phyloP scores from a whole-genome alignment of 2,113 vertebrate species.

The Mustelus asterias region DNA sequence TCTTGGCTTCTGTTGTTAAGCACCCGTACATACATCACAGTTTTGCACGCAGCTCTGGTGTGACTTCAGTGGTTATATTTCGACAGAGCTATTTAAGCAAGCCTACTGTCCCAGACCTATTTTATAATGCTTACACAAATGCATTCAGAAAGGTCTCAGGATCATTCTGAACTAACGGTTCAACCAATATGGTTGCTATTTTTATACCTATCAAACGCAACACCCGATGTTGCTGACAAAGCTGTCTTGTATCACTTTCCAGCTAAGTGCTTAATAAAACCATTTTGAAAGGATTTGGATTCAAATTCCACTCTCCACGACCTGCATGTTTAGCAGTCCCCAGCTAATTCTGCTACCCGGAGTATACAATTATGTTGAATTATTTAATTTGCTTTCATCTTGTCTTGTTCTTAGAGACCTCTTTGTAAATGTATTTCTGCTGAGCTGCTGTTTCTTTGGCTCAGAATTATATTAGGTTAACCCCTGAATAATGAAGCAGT shows the following conservation, averaged over 20 bases:
- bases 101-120: background rate
- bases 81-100: background rate
- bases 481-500: background rate
- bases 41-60: background rate
- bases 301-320: background rate
- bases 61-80: background rate
- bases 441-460: background rate
- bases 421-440: background rate
- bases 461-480: background rate
- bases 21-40: background rate
- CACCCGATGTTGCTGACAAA: background rate
- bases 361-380: background rate
- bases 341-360: background rate
- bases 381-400: constrained; percentile 10
- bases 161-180: background rate
- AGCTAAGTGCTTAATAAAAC: constrained; percentile 5
- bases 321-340: background rate
- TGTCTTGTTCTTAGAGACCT: background rate
- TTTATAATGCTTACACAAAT: background rate
- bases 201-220: constrained; percentile 7
- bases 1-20: background rate
- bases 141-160: background rate
- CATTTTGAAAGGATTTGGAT: background rate
- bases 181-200: background rate
- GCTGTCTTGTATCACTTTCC: background rate